phyloP scores from a whole-genome alignment of 2,888 invertebrate genomes.

The Rhaphigaster nebulosa region DNA sequence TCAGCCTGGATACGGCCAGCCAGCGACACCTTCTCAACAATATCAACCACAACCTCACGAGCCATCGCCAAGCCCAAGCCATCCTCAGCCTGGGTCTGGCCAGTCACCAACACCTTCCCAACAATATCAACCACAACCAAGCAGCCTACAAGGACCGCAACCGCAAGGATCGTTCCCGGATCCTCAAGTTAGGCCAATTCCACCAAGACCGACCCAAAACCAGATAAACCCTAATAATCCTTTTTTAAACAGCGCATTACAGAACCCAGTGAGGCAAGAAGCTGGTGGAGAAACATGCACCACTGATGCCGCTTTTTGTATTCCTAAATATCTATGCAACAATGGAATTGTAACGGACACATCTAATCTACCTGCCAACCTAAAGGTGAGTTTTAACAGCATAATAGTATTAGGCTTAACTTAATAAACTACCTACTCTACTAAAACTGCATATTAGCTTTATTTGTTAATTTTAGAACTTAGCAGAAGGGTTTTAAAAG shows the following conservation, averaged over 20 bases:
- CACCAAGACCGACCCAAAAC: constrained; percentile 6
- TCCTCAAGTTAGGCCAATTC: constrained; percentile 33
- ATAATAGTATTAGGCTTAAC: background rate
- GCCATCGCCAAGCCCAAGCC: constrained; percentile 55
- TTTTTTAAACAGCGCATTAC: constrained; percentile 43
- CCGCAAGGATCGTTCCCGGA: background rate
- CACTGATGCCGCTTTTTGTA: constrained; percentile 47
- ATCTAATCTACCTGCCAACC: background rate
- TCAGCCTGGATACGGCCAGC: constrained; percentile 5
- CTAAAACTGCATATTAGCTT: background rate
- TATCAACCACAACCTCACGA: constrained; percentile 47
- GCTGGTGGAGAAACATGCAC: background rate
- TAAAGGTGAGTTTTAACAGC: background rate
- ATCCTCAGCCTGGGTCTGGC: constrained; percentile 10
- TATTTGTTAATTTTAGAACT: background rate
- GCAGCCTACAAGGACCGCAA: constrained; percentile 20
- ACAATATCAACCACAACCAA: constrained; percentile 35
- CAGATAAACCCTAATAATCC: constrained; percentile 58
- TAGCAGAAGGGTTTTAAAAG: background rate
- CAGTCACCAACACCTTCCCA: background rate
- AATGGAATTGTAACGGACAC: constrained; percentile 50
- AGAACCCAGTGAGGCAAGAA: constrained; percentile 55
- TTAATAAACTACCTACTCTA: background rate
- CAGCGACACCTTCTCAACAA: background rate
- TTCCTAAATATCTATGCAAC: constrained; percentile 44